Evolutionary conservation across 2,113 vertebrate species (phyloP), one percentile per base, ranked within the genome.

Genomic region (Urocynchramus pylzowi): DNA sequence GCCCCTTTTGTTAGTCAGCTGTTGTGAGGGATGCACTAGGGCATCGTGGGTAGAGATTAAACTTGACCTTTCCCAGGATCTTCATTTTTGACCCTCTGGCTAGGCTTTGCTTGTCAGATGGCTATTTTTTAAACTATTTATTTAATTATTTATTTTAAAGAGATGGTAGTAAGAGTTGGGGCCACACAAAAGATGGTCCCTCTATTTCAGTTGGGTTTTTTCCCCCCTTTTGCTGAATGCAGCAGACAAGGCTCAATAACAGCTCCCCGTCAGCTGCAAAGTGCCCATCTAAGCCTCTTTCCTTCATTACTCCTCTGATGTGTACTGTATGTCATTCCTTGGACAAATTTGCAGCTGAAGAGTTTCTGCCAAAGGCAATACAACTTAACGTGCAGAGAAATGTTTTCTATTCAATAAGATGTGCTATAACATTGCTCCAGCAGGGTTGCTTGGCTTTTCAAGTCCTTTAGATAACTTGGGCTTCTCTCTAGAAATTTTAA

Each of bases 1-100:
- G 98, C 98, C 98, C 98, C 98, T 98, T 99, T 98, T 99, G 98
- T 98, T 98, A 98, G 98, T 98, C 97, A 97, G 98, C 95, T 97
- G 98, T 98, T 90, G 95, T 96, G 98, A 98, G 96, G 97, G 97
- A 98, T 95, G 96, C 69, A 77, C 91, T 33, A 95, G 98, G 98
- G 97, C 97, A 92, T 94, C 60, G 59, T 92, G 96, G 92, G 93
- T 94, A 97, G 97, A 97, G 97, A 98, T 98, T 98, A 97, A 95
- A 97, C 96, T 89, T 98, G 98, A 98, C 98, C 98, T 98, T 98
- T 98, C 98, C 97, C 97, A 96, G 97, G 97, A 96, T 98, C 97
- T 97, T 97, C 68, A 81, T 91, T 95, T 97, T 89, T 98, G 98
- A 98, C 98, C 98, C 98, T 97, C 96, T 96, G 96, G 93, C 95